Percentiles rank a stretch among this genome's conserved stretches.
Conservation (phyloP, 2,113 vertebrate species). For the Corydoras sp. region DNA sequence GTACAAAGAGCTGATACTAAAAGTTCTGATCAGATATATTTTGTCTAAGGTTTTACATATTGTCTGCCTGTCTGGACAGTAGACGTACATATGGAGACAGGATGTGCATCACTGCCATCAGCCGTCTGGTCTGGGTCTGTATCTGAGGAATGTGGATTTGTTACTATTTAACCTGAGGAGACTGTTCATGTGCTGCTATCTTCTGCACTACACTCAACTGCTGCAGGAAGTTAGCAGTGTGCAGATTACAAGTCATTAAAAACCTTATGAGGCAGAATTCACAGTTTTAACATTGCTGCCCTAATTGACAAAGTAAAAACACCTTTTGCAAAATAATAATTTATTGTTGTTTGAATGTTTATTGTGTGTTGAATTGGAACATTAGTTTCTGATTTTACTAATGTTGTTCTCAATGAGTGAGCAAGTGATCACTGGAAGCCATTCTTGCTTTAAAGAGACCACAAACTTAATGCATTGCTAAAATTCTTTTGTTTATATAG, state of each 20-base stretch:
- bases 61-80: background rate
- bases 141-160: conserved; percentile 27
- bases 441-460: too few species aligned
- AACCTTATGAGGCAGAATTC: background rate
- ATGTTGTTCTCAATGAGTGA: too few species aligned
- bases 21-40: background rate
- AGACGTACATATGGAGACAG: conserved; percentile 13
- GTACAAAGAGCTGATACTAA: background rate
- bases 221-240: background rate
- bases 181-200: background rate
- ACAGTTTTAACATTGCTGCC: background rate
- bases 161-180: conserved; percentile 24
- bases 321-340: too few species aligned
- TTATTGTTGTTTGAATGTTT: too few species aligned
- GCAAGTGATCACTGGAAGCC: too few species aligned
- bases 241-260: background rate
- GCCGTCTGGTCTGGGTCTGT: conserved; percentile 21
- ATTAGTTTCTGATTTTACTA: too few species aligned
- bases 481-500: too few species aligned
- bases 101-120: conserved; percentile 19
- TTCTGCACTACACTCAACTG: background rate
- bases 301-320: too few species aligned
- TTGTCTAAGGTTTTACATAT: background rate
- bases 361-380: too few species aligned
- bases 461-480: too few species aligned